Evolutionary conservation across 2,797 vertebrate genomes (phyloP).

Genomic region (Cyclopterus lumpus): DNA sequence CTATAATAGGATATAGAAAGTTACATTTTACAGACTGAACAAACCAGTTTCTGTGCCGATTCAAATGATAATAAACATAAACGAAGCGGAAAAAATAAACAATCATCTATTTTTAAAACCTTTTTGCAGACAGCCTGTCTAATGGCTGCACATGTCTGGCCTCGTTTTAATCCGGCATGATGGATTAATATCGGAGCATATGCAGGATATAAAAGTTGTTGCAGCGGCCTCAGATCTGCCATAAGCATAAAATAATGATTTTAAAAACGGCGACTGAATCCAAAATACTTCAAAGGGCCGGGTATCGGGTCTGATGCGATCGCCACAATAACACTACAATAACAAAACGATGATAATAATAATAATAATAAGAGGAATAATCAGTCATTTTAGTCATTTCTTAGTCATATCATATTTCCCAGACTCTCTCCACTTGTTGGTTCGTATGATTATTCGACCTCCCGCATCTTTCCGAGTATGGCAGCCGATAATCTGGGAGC

Average conservation of each 20-base stretch:
- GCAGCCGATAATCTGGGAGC: constrained; percentile 36
- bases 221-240: constrained; percentile 19
- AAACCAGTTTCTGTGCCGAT: not conserved
- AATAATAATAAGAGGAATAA: no score
- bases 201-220: not conserved
- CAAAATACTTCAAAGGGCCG: constrained; percentile 15
- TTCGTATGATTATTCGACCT: not conserved
- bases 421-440: not conserved
- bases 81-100: no score
- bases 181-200: constrained; percentile 23
- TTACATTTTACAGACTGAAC: not conserved
- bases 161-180: constrained; percentile 35
- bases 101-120: no score
- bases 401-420: not conserved
- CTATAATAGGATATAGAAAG: not conserved
- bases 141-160: constrained; percentile 15
- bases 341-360: no score
- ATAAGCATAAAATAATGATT: constrained; percentile 35
- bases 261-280: constrained; percentile 13
- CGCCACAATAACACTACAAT: no score
- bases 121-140: no score
- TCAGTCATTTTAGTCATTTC: no score
- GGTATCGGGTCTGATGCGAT: not conserved
- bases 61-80: no score
- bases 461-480: not conserved